Base-by-base conservation (phyloP, 2,113 vertebrate species). In the Oncorhynchus tshawytscha region DNA sequence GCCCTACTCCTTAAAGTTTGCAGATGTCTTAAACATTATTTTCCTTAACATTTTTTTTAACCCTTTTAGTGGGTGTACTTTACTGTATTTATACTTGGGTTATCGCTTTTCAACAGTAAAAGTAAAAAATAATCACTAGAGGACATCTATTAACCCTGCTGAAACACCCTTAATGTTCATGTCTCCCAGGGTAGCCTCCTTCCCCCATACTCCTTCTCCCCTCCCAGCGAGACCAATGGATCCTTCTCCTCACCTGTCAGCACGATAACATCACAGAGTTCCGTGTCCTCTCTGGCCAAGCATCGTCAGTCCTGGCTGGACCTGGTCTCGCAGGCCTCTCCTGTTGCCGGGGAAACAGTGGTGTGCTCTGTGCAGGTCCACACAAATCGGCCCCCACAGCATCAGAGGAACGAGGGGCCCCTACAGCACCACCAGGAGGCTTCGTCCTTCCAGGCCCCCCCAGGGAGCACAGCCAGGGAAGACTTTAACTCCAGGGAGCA, bases 281-380 rank as follows among this genome's bases (percentile, higher is more conserved):
- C 93, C 0, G 88, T 92, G 82, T 95, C 95, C 70, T 94, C 94
- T 2, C 45, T 87, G 0, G 88, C 93, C 75, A 96, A 95, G 85
- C 89, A 95, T 5, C 94, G 94, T 65, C 95, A 94, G 80, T 96
- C 95, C 45, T 95, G 94, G 93, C 83, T 93, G 4, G 91, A 96
- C 80, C 81, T 91, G 0, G 92, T 94, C n/a, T 90, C 92, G 29
- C 91, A 94, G 82, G 76, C 93, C 27, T 27, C 90, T 9, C 75
- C 83, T 0, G 82, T 88, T 0, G 16, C 77, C 1, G 90, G 85
- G 25, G 95, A 92, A 9, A 87, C 91, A 3, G 57, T 92, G 70
- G 87, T 92, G 0, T 93, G 94, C 67, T 91, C 94, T 0, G 90
- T 91, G 4, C 93, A 94, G 80, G 81, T 95, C 22, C 94, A 95